Evolutionary conservation across 2,888 invertebrate genomes (phyloP).

Genomic region (Dynastes maya): DNA sequence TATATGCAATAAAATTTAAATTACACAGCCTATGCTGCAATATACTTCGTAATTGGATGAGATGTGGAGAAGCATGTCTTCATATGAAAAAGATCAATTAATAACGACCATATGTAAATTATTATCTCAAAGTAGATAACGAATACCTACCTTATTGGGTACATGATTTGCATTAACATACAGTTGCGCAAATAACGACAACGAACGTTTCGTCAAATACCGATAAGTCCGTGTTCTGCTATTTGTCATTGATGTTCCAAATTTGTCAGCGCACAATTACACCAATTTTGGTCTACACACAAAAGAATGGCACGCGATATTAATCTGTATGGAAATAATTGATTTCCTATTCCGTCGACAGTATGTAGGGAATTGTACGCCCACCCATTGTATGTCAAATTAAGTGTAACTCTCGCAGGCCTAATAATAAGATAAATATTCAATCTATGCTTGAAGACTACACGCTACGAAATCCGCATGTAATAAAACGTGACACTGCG

Average conservation of each 20-base stretch:
- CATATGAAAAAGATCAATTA: not conserved
- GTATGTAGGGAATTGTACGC: constrained; percentile 30
- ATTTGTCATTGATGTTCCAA: constrained; percentile 48
- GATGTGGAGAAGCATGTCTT: too few relatives aligned
- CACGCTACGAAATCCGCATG: constrained; percentile 21
- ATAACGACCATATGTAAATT: constrained; percentile 10
- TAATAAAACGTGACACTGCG: constrained; percentile 30
- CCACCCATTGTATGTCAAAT: constrained; percentile 41
- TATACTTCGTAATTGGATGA: too few relatives aligned
- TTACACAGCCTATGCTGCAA: too few relatives aligned
- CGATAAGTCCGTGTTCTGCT: constrained; percentile 34
- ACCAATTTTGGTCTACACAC: constrained; percentile 44
- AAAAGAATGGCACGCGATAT: constrained; percentile 43
- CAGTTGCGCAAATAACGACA: constrained; percentile 23
- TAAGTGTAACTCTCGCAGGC: constrained; percentile 32
- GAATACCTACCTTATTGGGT: constrained; percentile 34
- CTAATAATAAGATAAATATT: constrained; percentile 45
- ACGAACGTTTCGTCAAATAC: constrained; percentile 17
- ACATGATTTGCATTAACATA: constrained; percentile 17
- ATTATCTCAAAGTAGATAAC: constrained; percentile 22
- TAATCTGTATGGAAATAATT: constrained; percentile 47
- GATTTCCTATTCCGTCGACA: constrained; percentile 42
- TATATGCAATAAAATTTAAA: too few relatives aligned
- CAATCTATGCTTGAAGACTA: constrained; percentile 38
- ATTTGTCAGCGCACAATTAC: constrained; percentile 41